phyloP scores from a whole-genome alignment of 2,797 vertebrate species.

The Alcedo atthis region DNA sequence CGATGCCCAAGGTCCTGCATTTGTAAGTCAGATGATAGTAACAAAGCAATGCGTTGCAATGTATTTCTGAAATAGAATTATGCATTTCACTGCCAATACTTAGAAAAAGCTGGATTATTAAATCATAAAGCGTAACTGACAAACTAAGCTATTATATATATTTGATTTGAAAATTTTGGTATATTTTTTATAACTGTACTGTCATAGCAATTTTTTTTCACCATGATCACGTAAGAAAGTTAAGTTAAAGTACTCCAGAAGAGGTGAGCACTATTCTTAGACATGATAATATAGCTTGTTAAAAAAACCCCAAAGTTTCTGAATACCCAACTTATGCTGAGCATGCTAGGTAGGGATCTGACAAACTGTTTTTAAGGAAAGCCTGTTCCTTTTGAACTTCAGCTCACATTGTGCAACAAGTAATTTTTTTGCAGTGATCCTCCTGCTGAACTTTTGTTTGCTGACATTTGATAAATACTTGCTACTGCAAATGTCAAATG shows the following conservation, averaged over 20 bases:
- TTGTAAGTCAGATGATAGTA: background rate
- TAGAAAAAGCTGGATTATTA: background rate
- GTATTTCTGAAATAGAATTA: background rate
- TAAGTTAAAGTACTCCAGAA: background rate
- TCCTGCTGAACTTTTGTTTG: conserved; percentile 28
- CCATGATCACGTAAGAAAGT: background rate
- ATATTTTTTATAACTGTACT: background rate
- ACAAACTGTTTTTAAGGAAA: background rate
- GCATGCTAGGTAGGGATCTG: background rate
- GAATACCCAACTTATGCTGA: background rate
- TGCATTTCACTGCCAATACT: background rate
- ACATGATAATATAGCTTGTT: background rate
- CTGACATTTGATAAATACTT: conserved; percentile 54
- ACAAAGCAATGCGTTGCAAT: background rate
- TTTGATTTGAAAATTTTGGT: background rate
- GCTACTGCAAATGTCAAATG: conserved; percentile 38
- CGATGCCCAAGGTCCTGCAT: background rate
- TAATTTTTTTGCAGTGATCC: background rate
- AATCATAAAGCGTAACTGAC: background rate
- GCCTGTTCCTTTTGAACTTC: background rate
- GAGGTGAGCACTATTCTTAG: background rate
- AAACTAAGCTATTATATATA: background rate
- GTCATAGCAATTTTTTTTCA: background rate
- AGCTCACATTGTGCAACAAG: background rate
- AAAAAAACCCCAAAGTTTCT: background rate